Percentiles rank a stretch among this genome's conserved stretches.
Conservation (phyloP, 2,888 invertebrate species). For the Xanthia togata region DNA sequence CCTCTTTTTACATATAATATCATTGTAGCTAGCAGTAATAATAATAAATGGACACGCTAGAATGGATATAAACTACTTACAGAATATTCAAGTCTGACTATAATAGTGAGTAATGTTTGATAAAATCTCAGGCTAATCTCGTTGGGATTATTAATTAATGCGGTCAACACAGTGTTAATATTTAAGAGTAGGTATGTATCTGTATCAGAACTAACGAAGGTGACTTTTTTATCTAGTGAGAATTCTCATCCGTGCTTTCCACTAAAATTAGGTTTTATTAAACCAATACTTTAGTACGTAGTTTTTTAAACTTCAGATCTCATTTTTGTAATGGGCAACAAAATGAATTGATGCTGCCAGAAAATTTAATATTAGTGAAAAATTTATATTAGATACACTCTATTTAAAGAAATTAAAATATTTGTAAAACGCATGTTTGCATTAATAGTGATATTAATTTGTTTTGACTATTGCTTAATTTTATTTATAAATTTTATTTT, state of each 20-base stretch:
- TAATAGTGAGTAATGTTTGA: slow-evolving; percentile 18
- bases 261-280: slow-evolving; percentile 8
- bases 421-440: background rate
- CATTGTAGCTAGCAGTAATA: no score
- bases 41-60: background rate
- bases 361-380: background rate
- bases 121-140: slow-evolving; percentile 26
- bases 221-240: slow-evolving; percentile 1
- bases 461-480: slow-evolving; percentile 22
- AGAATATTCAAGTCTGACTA: background rate
- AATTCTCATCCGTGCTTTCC: background rate
- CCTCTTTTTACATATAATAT: no score
- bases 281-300: background rate
- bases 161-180: slow-evolving; percentile 1
- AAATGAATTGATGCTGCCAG: slow-evolving; percentile 4
- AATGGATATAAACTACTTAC: background rate
- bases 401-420: background rate
- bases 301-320: background rate
- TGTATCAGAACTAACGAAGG: background rate
- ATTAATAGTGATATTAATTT: background rate
- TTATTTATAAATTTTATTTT: no score
- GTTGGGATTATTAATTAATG: slow-evolving; percentile 18
- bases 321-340: slow-evolving; percentile 18
- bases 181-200: slow-evolving; percentile 24
- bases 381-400: no score